Base-by-base conservation (phyloP, 2,113 vertebrate species). In the Silurus glanis region DNA sequence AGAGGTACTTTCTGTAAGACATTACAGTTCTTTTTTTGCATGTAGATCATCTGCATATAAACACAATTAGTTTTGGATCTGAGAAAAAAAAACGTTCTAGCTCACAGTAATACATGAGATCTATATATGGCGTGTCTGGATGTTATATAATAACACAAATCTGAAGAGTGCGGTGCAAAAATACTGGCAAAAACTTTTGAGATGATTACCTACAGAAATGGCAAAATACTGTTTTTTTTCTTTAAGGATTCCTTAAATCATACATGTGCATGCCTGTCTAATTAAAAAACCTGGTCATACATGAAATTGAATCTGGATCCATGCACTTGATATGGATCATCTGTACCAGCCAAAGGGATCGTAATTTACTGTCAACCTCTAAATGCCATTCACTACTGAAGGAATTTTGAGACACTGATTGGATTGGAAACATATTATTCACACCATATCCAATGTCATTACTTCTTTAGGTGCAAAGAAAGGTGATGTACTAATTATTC, bases 301-400 rank as follows among this genome's bases (percentile, higher is more conserved):
- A 85, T 10, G 13, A 19, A 55, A 80, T 47, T 75, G 72, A 62
- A 72, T 74, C 21, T 55, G 23, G 28, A 23, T 66, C 82, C 14
- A 14, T 17, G 64, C 85, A 23, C 82, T 83, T 37, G 12, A 21
- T 58, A 19, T 21, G 9, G 82, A 79, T 37, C 66, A 56, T 82
- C 58, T 62, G 25, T 56, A 28, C 28, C 66, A 16, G 28, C 28
- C 47, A 64, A 53, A 53, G 19, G 37, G 28, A 67, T 81, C 61
- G 19, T 79, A 71, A 76, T 79, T 86, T 66, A 62, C 28, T 28
- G n/a, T 19, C 51, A 83, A 56, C 66, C 66, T 64, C 66, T 84
- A 84, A 89, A 89, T 86, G 85, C 59, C 85, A 86, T 80, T 80
- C 74, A 83, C 64, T 86, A 47, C n/a, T 23, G 14, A 58, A 74